Conservation (phyloP, 2,113 vertebrate species). For the Himantopus leucocephalus region DNA sequence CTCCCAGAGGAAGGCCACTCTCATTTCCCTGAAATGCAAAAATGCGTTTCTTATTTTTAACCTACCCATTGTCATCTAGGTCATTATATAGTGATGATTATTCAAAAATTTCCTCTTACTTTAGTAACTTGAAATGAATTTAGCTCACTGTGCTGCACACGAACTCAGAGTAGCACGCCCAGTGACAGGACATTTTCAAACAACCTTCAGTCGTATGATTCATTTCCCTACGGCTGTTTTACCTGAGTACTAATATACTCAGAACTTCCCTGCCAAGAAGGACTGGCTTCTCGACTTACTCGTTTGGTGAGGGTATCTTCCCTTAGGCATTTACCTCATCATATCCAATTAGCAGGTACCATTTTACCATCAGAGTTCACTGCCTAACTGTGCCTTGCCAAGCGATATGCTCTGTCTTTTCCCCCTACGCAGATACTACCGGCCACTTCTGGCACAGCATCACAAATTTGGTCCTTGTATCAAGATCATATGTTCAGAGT, state of each 20-base stretch:
- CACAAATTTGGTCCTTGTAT: not conserved
- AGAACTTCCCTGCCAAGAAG: slow-evolving; percentile 37
- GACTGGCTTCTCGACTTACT: not conserved
- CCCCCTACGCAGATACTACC: not conserved
- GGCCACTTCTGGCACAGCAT: not conserved
- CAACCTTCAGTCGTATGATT: not conserved
- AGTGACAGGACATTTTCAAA: slow-evolving; percentile 25
- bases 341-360: not conserved
- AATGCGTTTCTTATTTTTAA: slow-evolving; percentile 51
- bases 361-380: not conserved
- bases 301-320: slow-evolving; percentile 12
- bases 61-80: slow-evolving; percentile 38
- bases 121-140: not conserved
- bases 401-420: not conserved
- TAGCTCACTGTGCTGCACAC: not conserved
- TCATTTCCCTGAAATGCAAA: slow-evolving; percentile 47
- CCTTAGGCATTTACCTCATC: not conserved
- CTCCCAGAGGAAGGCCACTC: slow-evolving; percentile 19
- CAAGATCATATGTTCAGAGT: not conserved
- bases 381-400: not conserved
- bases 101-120: slow-evolving; percentile 42
- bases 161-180: not conserved
- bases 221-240: slow-evolving; percentile 21
- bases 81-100: not conserved
- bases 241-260: not conserved